Evolutionary conservation across 2,797 vertebrate genomes (phyloP), one percentile per base, ranked within the genome.

Genomic region (Nannoperca australis): DNA sequence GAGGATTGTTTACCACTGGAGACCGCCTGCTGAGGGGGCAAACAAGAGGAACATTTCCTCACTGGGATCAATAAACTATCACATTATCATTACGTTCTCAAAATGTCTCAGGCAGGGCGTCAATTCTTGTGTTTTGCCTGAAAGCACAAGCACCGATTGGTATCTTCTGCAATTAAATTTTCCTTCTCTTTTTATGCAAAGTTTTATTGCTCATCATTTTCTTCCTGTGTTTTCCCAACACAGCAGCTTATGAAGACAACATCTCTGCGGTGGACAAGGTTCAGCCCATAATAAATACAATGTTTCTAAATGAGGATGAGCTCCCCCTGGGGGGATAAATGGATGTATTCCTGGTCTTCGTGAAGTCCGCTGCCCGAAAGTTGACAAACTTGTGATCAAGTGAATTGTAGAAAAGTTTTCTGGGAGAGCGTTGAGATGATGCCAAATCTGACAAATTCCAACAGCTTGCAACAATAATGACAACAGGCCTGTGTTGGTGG

Each of bases 51-150:
- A 66, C 5, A 63, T 63, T 24, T 85, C 61, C 71, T 80, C 79
- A 0, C 27, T 27, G 66, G 70, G 82, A 86, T 85, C 77, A 3
- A 83, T 89, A 76, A 72, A 61, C 69, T 30, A 66, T 83, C 67
- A 81, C 24, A 2, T 71, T 65, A 86, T 86, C 66, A 34, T 86
- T 53, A 69, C 0, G 1, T 40, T 67, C 18, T 80, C 45, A 64
- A 63, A 85, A 85, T 67, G 56, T 60, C 53, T 80, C 17, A 8
- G 11, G 30, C 18, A 2, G 5, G 30, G 40, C 2, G 0, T 61
- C 78, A 44, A 18, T 53, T 61, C 14, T 44, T 58, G 24, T 59
- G 22, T 67, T 75, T 73, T 40, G 22, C 36, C 38, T 20, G 51
- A 10, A 78, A 73, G 38, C 47, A 60, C 13, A 27, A 27, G 24